Base-by-base conservation (phyloP, 2,797 vertebrate genomes). In the Scleropages formosus region DNA sequence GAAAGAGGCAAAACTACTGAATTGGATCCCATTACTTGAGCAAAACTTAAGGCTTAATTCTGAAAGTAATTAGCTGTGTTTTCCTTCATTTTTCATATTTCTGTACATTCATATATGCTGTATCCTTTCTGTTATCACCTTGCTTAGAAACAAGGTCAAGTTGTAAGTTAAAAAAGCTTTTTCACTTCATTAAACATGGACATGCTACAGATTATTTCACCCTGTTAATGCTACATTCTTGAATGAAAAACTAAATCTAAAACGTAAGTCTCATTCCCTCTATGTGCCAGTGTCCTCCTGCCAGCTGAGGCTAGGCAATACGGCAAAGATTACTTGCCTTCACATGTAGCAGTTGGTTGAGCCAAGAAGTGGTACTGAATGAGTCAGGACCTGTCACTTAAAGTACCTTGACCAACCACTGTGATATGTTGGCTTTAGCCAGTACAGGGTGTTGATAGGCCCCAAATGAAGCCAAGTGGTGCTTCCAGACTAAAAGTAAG, bases 211-310 rank as follows among this genome's bases (percentile, higher is more conserved):
- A 88, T 82, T 86, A 83, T 83, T 89, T 87, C 84, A 89, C 83
- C 87, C 86, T 89, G 91, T 90, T 87, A 90, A 83, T 87, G 88
- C 80, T 74, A 80, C 84, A 82, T 87, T 85, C 80, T 72, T n/a
- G n/a, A n/a, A 80, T 84, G 77, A 80, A 84, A 72, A 79, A 80
- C 86, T n/a, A n/a, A n/a, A n/a, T n/a, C n/a, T n/a, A n/a, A n/a
- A n/a, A n/a, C n/a, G 81, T 85, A 81, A 87, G 85, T 84, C 83
- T 82, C 84, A 85, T 86, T 88, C 85, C 78, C 60, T 62, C 74
- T 31, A 72, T 81, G 80, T 77, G 86, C 82, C 46, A 22, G 64
- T 86, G 88, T 87, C 78, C 85, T 80, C 82, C 85, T 84, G 79
- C 82, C 87, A 89, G 84, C 87, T 88, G 87, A 81, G 84, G 72